Evolutionary conservation across 2,113 vertebrate species (phyloP).

Genomic region (Jaculus jaculus): DNA sequence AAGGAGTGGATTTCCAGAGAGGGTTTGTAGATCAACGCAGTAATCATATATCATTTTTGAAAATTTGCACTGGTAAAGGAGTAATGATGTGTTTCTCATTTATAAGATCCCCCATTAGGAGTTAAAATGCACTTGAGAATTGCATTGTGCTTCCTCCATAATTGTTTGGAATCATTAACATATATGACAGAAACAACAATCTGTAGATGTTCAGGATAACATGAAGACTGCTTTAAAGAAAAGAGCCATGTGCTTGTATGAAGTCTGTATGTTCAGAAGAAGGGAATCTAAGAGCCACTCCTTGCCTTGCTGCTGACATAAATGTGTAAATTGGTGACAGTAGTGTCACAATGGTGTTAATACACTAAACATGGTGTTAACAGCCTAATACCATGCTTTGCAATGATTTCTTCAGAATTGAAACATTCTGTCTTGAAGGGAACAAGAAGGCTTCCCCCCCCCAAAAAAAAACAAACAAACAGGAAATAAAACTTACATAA

Average conservation of each 20-base stretch:
- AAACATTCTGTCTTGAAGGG: too few species aligned
- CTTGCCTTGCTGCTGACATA: neutral
- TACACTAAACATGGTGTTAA: too few species aligned
- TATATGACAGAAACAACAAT: neutral
- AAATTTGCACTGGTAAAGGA: conserved; percentile 39
- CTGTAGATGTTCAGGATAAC: neutral
- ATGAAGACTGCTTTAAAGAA: neutral
- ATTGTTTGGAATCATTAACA: neutral
- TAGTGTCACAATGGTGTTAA: too few species aligned
- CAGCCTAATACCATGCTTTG: too few species aligned
- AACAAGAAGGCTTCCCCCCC: too few species aligned
- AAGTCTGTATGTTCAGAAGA: neutral
- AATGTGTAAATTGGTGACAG: neutral
- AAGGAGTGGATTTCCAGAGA: neutral
- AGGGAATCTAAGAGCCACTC: neutral
- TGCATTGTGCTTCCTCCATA: neutral
- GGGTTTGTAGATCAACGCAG: conserved; percentile 35
- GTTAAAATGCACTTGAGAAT: conserved; percentile 41
- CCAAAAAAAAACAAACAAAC: too few species aligned
- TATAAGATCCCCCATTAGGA: neutral
- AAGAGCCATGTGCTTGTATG: neutral
- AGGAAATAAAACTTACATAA: neutral
- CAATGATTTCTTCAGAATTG: too few species aligned
- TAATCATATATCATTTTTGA: conserved; percentile 54
- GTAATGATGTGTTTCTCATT: conserved; percentile 35